These are phyloP conservation scores for Catocala fraxini DNA, from an alignment of 2,888 invertebrate species.

Conservation along the genomic window DNA sequence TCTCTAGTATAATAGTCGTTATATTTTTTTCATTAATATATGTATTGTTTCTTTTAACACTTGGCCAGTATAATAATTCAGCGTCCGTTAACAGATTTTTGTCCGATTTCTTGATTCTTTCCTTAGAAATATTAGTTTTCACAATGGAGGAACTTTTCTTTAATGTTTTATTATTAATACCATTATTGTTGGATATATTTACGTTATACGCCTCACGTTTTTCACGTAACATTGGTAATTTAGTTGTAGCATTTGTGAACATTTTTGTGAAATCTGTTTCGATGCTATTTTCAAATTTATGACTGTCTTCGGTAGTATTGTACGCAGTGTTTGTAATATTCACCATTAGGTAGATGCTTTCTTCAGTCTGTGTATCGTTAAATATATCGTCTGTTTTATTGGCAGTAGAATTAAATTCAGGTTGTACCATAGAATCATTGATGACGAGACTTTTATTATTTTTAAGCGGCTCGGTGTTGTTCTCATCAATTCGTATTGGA, in stretches of 20 bases:
- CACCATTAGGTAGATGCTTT: constrained; percentile 61
- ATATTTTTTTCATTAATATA: constrained; percentile 62
- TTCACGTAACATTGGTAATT: constrained; percentile 50
- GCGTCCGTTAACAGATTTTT: constrained; percentile 59
- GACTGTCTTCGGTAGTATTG: constrained; percentile 58
- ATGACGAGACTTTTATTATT: constrained; percentile 37
- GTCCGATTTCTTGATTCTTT: constrained; percentile 58
- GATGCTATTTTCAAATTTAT: constrained; percentile 70
- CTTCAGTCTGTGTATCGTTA: constrained; percentile 59
- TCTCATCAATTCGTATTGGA: constrained; percentile 52
- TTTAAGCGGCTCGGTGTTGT: constrained; percentile 35
- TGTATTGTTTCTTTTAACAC: constrained; percentile 45
- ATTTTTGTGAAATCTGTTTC: constrained; percentile 66
- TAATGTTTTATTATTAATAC: constrained; percentile 8
- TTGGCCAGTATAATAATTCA: constrained; percentile 79
- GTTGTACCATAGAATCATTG: constrained; percentile 34
- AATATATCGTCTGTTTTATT: constrained; percentile 49
- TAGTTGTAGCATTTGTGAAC: constrained; percentile 54
- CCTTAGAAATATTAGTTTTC: constrained; percentile 29
- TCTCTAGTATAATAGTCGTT: constrained; percentile 71
- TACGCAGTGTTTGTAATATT: constrained; percentile 67
- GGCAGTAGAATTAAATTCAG: constrained; percentile 36
- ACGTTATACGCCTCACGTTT: constrained; percentile 59
- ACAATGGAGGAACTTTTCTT: constrained; percentile 10
- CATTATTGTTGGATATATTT: constrained; percentile 15